Base-by-base conservation (phyloP, 2,797 vertebrate species). In the Lagocephalus sceleratus region DNA sequence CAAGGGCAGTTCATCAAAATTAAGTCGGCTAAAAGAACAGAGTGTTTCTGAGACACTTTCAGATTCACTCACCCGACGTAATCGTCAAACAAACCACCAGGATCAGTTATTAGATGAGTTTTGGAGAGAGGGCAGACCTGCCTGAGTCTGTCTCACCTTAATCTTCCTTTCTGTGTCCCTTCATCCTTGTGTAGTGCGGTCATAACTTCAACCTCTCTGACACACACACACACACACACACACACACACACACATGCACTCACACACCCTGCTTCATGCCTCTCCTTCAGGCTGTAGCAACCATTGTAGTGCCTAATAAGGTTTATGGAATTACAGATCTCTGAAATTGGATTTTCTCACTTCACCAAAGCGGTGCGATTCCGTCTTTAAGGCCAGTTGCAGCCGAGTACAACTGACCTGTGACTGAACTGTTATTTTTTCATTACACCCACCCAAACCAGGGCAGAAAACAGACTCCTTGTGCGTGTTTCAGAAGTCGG, bases 291-390 rank as follows among this genome's bases (percentile, higher is more conserved):
- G 79, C 70, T 71, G 66, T 69, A 54, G 72, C 63, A 54, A 57
- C 68, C 67, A 71, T 83, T 81, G 78, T 87, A 84, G 73, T 80
- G 75, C 76, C 67, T 87, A 87, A 87, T 88, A 89, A 85, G 81
- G 77, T 88, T 88, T 87, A 85, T 81, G 75, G 84, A 86, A 88
- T 87, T 88, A 88, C 83, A 88, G 75, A 85, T 81, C 82, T 89
- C 81, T 79, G 75, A 84, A 91, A 90, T 87, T 85, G 84, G 84
- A 88, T 89, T 91, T 88, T 75, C 75, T 83, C 77, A 76, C 81
- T 82, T 52, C 68, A 59, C 77, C 78, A 83, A 71, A 80, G 81
- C 84, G 76, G 64, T 41, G 66, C 72, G 82, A 83, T 88, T 84
- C 82, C 29, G 23, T 74, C 72, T 81, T 83, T 79, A 76, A 70